phyloP scores from a whole-genome alignment of 2,113 vertebrate genomes.

The Axis porcinus region DNA sequence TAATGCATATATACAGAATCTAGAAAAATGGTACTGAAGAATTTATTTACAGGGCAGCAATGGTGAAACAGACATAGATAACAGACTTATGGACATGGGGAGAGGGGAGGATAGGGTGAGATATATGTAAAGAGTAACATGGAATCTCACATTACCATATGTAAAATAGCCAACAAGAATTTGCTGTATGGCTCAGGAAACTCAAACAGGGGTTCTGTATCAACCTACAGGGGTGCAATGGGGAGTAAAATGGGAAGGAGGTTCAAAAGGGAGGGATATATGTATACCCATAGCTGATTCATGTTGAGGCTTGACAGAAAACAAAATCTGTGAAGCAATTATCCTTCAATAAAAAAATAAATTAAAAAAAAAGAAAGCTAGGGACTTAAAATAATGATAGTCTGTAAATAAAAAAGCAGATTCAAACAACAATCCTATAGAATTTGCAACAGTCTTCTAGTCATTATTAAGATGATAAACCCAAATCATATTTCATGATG shows the following conservation, averaged over 20 bases:
- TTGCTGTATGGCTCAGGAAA: neutral
- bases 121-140: neutral
- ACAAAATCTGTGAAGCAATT: neutral
- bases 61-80: neutral
- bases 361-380: neutral
- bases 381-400: conserved; percentile 21
- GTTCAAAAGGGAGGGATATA: neutral
- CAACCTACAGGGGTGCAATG: neutral
- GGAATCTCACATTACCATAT: neutral
- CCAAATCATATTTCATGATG: neutral
- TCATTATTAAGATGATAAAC: neutral
- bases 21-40: neutral
- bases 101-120: neutral
- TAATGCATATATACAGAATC: neutral
- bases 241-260: neutral
- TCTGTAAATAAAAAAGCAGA: conserved; percentile 41
- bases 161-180: neutral
- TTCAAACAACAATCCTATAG: conserved; percentile 39
- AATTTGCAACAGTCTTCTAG: conserved; percentile 5
- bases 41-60: neutral
- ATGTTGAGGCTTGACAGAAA: neutral
- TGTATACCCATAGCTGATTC: neutral
- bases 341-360: neutral
- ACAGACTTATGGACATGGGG: neutral
- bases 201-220: neutral